These are phyloP conservation scores for Sebastes vulpes DNA, from an alignment of 2,797 vertebrate genomes.

Conservation along the genomic window DNA sequence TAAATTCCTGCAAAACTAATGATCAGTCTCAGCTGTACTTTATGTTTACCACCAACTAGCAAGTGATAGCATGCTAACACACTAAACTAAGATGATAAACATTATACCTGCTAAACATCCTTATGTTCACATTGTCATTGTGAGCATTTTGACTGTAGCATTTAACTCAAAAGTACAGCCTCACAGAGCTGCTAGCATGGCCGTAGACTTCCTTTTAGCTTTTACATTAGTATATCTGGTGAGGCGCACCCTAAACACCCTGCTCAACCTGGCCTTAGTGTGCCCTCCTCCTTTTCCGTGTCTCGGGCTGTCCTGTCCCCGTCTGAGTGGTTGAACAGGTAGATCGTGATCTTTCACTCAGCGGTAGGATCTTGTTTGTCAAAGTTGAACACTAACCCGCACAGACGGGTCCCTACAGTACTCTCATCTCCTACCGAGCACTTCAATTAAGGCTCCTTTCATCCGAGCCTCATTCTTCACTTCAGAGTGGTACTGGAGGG, in stretches of 20 bases:
- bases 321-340: slow-evolving; percentile 60
- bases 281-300: not conserved
- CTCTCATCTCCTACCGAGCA: slow-evolving; percentile 46
- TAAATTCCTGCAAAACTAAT: not conserved
- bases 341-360: slow-evolving; percentile 41
- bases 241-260: not conserved
- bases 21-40: not conserved
- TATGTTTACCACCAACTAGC: not conserved
- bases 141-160: not conserved
- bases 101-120: not conserved
- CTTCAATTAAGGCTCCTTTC: slow-evolving; percentile 64
- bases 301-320: not conserved
- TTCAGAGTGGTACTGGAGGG: slow-evolving; percentile 38
- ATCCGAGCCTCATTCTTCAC: slow-evolving; percentile 56
- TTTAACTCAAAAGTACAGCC: not conserved
- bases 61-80: not conserved
- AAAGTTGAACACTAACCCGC: slow-evolving; percentile 34
- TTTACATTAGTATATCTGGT: not conserved
- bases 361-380: slow-evolving; percentile 41
- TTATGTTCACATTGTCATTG: not conserved
- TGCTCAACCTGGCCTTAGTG: not conserved
- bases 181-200: not conserved
- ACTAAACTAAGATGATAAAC: not conserved
- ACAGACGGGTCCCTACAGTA: slow-evolving; percentile 4
- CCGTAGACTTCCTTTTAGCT: not conserved